phyloP scores from a whole-genome alignment of 2,888 invertebrate genomes.

The Neria commutata region DNA sequence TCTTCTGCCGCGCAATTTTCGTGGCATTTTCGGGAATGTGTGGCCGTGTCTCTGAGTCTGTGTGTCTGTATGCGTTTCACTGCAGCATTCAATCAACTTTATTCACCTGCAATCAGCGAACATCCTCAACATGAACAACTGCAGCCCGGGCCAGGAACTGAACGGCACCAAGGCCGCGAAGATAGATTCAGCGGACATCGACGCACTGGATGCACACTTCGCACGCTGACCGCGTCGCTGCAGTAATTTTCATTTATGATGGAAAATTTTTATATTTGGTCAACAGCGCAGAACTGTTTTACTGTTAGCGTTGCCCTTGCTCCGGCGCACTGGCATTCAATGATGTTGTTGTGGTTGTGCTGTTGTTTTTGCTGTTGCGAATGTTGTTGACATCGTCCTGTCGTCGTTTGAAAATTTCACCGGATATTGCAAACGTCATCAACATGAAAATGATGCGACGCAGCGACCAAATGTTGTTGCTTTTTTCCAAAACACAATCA shows the following conservation, averaged over 20 bases:
- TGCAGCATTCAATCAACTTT: background rate
- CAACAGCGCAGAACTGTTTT: conserved; percentile 46
- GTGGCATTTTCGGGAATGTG: no score
- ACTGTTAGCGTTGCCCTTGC: background rate
- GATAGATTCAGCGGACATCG: no score
- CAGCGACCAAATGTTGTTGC: no score
- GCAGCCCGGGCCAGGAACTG: no score
- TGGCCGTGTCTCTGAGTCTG: no score
- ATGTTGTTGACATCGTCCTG: conserved; percentile 1
- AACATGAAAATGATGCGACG: conserved; percentile 13
- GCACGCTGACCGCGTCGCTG: conserved; percentile 13
- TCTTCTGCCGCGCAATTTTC: no score
- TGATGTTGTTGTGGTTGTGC: background rate
- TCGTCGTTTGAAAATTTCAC: conserved; percentile 3
- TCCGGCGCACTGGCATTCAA: background rate
- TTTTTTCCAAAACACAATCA: no score
- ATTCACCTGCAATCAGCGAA: background rate
- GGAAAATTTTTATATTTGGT: conserved; percentile 46
- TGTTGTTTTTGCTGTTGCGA: no score
- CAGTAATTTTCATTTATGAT: conserved; percentile 40
- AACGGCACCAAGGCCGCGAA: no score
- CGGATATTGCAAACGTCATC: conserved; percentile 23
- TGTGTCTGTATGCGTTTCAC: no score
- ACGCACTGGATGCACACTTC: no score
- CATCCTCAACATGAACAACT: conserved; percentile 1